Evolutionary conservation across 2,888 invertebrate species (phyloP), one percentile per base, ranked within the genome.

Genomic region (Fabriciana adippe): DNA sequence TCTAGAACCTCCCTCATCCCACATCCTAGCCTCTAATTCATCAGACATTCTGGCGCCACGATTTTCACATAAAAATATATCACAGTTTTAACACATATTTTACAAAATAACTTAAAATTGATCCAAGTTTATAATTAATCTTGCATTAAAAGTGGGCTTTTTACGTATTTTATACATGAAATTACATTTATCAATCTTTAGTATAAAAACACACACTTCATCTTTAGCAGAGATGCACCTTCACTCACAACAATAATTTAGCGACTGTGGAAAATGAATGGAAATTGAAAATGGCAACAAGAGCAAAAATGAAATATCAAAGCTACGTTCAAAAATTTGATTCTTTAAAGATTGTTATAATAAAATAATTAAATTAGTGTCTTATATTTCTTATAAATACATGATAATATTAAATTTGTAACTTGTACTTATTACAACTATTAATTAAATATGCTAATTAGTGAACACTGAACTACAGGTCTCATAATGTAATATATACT

Each of bases 21-120:
- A 92, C 92, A 92, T 92, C 76, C 90, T 86, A 69, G 92, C 91
- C 73, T 92, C 92, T 13, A 89, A 82, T 80, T 92, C 92, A 80
- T 92, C 92, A 91, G 92, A 92, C 92, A 92, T 92, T 78, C 90
- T 90, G 91, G 91, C 89, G 89, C 90, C 90, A 63, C n/a, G 74
- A 70, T 69, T 67, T 61, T 71, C 65, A 41, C 67, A 72, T 57
- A 68, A 69, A 69, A 68, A 51, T 41, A 21, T 41, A 41, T 41
- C 57, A 50, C 66, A 68, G 50, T 55, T 68, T 68, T 45, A 31
- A 59, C 66, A 66, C 70, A 66, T 65, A 67, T 68, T 64, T 51
- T 65, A 51, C 59, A 54, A 16, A 53, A 57, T 64, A 55, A 70
- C 56, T 64, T 50, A 55, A 65, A 60, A 64, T 48, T 59, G 15